Evolutionary conservation across 1,140 invertebrate species (phyloP), one percentile per base, ranked within the genome.

Genomic region (Anastrepha ludens): DNA sequence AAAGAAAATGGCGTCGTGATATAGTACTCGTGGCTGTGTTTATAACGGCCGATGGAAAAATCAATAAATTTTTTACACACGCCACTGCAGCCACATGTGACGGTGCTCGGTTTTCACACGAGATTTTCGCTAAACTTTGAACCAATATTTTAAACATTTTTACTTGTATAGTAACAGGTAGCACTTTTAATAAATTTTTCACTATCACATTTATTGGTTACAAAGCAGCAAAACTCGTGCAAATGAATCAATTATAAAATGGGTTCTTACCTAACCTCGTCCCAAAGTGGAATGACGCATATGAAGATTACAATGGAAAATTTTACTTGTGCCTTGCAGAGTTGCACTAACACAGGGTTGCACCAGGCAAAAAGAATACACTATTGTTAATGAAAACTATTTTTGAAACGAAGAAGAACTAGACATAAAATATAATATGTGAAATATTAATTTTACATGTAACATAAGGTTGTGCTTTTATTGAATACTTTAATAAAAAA

Each of bases 261-360:
- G 47, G 90, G 91, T 90, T 92, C 91, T 92, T 92, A 92, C 91
- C 91, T 92, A 92, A 92, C 91, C 90, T 92, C 90, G 91, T 91
- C 90, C 90, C 91, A 92, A 89, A 91, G 89, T 87, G 87, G 87
- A 89, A 88, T 88, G 88, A 88, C 88, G 86, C 86, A 88, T 87
- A 15, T 17, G 62, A 58, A 15, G 50, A 88, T 87, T 50, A 50
- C 86, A 64, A 6, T 39, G 86, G 47, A 87, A 87, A 86, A 85
- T 62, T 88, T 50, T n/a, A 60, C 58, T 20, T 20, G 41, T 11
- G 29, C 58, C 39, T 41, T 3, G 9, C 87, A 85, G 78, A 2
- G 87, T 88, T 88, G 78, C 39, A 67, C 50, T 88, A 86, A 58
- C 29, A 29, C 67, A 87, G 13, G 2, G 86, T 87, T 59, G 74